These are phyloP conservation scores for Drepana falcataria DNA, from an alignment of 2,888 invertebrate genomes.

Conservation along the genomic window DNA sequence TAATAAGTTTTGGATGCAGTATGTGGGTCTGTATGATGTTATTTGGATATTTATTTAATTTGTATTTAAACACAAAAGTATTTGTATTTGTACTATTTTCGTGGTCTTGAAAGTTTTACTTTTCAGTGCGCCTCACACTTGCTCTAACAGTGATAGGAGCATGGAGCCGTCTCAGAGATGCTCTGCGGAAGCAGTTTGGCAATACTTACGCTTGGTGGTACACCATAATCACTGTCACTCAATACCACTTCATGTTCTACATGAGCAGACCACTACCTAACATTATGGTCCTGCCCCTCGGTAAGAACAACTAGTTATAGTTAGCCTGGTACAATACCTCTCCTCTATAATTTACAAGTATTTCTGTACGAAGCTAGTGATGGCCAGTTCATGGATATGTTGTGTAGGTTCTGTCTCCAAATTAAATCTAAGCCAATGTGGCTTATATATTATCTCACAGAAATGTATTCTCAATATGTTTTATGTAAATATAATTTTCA, in stretches of 20 bases:
- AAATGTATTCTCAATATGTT: no score
- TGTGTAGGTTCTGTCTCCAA: no score
- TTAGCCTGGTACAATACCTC: neutral
- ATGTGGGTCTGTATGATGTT: conserved; percentile 83
- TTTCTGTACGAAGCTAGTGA: no score
- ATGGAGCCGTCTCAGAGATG: conserved; percentile 85
- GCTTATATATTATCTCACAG: no score
- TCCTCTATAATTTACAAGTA: neutral
- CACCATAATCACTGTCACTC: conserved; percentile 89
- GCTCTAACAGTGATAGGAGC: conserved; percentile 86
- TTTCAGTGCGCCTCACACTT: conserved; percentile 87
- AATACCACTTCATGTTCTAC: conserved; percentile 99
- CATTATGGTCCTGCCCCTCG: conserved; percentile 93
- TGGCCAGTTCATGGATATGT: no score
- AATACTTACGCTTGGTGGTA: conserved; percentile 88
- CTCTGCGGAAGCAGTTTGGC: conserved; percentile 89
- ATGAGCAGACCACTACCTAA: conserved; percentile 96
- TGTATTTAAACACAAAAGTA: no score
- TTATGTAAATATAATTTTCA: no score
- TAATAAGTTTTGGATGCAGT: conserved; percentile 93
- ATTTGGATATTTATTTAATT: no score
- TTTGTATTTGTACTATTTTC: no score
- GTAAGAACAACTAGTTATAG: conserved; percentile 71
- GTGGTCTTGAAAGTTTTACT: no score
- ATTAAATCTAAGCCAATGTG: no score